Evolutionary conservation across 2,888 invertebrate species (phyloP), one percentile per base, ranked within the genome.

Genomic region (Melanchra persicariae): DNA sequence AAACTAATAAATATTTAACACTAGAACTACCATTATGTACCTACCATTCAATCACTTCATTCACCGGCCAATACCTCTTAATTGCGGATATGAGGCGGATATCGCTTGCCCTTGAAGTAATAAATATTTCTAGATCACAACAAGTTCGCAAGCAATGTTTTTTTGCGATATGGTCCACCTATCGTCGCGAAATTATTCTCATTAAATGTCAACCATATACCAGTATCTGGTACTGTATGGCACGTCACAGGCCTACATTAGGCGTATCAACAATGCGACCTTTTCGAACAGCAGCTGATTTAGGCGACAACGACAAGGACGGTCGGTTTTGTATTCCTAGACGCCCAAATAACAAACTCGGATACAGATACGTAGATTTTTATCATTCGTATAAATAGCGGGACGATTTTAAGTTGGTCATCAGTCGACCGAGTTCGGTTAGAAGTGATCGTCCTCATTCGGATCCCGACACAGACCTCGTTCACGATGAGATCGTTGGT

Each of bases 401-500:
- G 74, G 88, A 87, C 88, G 87, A 86, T 64, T 79, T 70, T 59
- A 45, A 78, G 65, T 74, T 67, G 81, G 77, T 82, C 88, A 93
- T 92, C 92, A 93, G 93, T 93, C 92, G 87, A 78, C 91, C 88
- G 82, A 77, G 71, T 24, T 81, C 83, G 89, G 92, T 91, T 82
- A 82, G 92, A 93, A 93, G 93, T 92, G 93, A 92, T 93, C 92
- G 88, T 91, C 83, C 83, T 88, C 59, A 77, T 82, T 84, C 76
- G 81, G 85, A 86, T 84, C 76, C 81, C 82, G 84, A 90, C 92
- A 93, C 92, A 94, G 92, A 93, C 93, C 93, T 90, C 91, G 89
- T 89, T 91, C 91, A 88, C 65, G 59, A 95, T 95, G 95, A 93
- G 84, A 87, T 90, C 91, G 87, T 85, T 95, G 93, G 93, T 95